Conservation (phyloP, 2,888 invertebrate species). For the Chironomus tentans region DNA sequence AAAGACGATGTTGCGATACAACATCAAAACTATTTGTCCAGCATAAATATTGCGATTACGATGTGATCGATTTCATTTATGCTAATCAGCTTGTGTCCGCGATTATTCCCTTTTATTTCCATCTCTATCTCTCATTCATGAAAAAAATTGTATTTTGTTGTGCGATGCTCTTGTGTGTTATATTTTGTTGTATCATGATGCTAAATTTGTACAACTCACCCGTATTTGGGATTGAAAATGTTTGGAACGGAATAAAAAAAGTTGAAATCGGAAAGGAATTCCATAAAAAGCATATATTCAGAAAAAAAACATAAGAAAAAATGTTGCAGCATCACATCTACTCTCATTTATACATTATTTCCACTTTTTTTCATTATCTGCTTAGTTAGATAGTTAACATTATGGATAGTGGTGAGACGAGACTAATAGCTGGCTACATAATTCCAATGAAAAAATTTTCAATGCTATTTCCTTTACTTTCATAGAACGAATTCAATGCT, state of each 20-base stretch:
- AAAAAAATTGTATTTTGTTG: not conserved
- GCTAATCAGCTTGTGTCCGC: not conserved
- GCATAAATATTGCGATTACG: not conserved
- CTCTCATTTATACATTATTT: not conserved
- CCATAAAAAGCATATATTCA: not conserved
- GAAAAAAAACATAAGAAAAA: not conserved
- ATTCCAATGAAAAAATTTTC: not conserved
- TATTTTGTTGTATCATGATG: not conserved
- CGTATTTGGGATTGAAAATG: not conserved
- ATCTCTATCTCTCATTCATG: not conserved
- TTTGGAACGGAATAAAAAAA: not conserved
- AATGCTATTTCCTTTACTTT: not conserved
- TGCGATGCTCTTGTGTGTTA: not conserved
- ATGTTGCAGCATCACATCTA: not conserved
- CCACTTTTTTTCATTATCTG: not conserved
- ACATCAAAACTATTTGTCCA: conserved; percentile 1
- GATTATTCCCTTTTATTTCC: conserved; percentile 17
- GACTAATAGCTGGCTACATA: not conserved
- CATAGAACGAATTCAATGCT: not conserved
- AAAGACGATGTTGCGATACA: not conserved
- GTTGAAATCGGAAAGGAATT: not conserved
- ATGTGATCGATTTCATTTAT: conserved; percentile 19
- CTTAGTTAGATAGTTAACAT: not conserved
- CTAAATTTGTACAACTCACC: not conserved
- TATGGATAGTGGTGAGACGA: not conserved